phyloP scores from a whole-genome alignment of 2,888 invertebrate species.

The Brachyptera risi region DNA sequence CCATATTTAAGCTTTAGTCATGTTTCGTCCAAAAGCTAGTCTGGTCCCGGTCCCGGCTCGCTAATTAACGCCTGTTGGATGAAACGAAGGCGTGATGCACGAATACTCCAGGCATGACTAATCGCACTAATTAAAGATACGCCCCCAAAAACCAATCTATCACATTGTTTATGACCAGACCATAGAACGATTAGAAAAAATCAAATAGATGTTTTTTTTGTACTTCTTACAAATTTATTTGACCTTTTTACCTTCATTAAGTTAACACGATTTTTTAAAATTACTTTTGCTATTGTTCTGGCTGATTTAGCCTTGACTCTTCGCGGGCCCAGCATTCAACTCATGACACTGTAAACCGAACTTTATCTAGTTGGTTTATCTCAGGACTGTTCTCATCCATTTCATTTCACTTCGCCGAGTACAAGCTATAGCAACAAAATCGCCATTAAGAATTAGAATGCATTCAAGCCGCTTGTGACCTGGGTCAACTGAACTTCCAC shows the following conservation, averaged over 20 bases:
- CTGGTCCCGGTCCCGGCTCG: too few species aligned
- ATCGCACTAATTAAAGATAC: neutral
- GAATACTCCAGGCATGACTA: neutral
- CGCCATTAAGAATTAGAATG: too few species aligned
- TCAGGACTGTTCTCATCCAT: too few species aligned
- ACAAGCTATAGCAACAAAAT: too few species aligned
- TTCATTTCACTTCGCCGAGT: too few species aligned
- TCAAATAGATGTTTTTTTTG: neutral
- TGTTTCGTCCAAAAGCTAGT: too few species aligned
- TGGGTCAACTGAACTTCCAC: too few species aligned
- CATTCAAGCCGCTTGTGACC: too few species aligned
- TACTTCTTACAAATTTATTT: slow-evolving; percentile 1
- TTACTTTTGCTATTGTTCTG: slow-evolving; percentile 6
- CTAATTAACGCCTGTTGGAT: too few species aligned
- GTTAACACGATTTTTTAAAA: slow-evolving; percentile 3
- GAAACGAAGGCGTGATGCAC: neutral
- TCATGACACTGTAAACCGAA: too few species aligned
- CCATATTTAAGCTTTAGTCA: too few species aligned
- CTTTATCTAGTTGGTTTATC: too few species aligned
- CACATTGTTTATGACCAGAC: neutral
- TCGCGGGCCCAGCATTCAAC: neutral
- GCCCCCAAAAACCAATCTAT: slow-evolving; percentile 8
- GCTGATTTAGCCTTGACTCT: slow-evolving; percentile 1
- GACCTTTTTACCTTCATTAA: slow-evolving; percentile 16
- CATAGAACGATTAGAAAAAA: neutral